A percentile compares a stretch with the other conserved stretches of the same genome.
Evolutionary conservation across 2,797 vertebrate genomes (phyloP).

Genomic region (Eurystomus glaucurus): DNA sequence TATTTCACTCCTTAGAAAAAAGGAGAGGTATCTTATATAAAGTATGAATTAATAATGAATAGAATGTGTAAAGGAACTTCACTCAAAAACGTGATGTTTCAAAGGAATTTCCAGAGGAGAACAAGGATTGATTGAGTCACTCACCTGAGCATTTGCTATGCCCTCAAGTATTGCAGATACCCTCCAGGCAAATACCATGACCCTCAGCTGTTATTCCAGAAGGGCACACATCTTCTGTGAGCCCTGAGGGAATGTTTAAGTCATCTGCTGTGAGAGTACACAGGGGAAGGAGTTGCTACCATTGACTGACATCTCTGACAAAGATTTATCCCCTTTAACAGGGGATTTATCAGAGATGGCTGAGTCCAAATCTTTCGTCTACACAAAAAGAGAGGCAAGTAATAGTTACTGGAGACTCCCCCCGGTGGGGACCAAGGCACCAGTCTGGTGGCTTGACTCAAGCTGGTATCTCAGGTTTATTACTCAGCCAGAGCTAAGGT

Average conservation of each 20-base stretch:
- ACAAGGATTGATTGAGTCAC: neutral
- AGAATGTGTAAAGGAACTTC: neutral
- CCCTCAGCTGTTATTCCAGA: neutral
- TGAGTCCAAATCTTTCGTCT: neutral
- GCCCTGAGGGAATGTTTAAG: neutral
- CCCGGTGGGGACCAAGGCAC: fast-evolving
- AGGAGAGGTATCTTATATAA: neutral
- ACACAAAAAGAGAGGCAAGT: neutral
- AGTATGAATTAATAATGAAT: neutral
- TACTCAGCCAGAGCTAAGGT: neutral
- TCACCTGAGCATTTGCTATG: neutral
- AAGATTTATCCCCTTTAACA: no score
- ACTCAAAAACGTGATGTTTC: neutral
- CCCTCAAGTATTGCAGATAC: neutral
- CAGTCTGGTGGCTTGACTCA: neutral
- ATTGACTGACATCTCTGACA: neutral
- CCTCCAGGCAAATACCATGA: neutral
- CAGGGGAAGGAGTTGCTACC: neutral
- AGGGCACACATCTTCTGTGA: neutral
- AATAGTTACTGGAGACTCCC: neutral
- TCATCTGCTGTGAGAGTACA: neutral
- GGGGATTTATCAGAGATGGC: neutral
- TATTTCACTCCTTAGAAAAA: neutral
- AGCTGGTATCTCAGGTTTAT: neutral
- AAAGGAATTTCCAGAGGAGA: neutral